phyloP scores from a whole-genome alignment of 2,113 vertebrate genomes.

The Phycodurus eques region DNA sequence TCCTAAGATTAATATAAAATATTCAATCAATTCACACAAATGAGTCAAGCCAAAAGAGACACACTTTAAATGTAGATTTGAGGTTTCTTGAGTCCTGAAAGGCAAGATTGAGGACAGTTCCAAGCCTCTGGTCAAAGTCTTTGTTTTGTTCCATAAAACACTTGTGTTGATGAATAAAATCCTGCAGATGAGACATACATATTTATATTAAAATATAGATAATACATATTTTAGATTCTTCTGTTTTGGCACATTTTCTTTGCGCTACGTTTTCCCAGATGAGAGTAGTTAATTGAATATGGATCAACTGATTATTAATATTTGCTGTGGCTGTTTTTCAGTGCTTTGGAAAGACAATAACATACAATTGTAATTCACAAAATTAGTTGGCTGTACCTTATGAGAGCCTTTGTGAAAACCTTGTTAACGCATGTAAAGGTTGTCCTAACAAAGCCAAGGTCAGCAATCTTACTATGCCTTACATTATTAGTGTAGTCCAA shows the following conservation, averaged over 20 bases:
- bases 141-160: conserved; percentile 75
- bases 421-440: too few relatives aligned
- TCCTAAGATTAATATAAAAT: not conserved
- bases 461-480: conserved; percentile 7
- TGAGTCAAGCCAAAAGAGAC: not conserved
- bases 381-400: too few relatives aligned
- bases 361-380: too few relatives aligned
- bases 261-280: too few relatives aligned
- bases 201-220: not conserved
- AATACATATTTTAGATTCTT: not conserved
- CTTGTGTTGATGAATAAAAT: conserved; percentile 71
- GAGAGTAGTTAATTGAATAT: too few relatives aligned
- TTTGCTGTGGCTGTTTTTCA: too few relatives aligned
- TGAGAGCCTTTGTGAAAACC: too few relatives aligned
- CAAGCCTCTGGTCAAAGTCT: conserved; percentile 78
- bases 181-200: conserved; percentile 54
- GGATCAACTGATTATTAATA: too few relatives aligned
- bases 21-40: not conserved
- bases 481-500: conserved; percentile 69
- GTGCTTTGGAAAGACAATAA: too few relatives aligned
- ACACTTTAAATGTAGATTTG: conserved; percentile 75
- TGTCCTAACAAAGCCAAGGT: too few relatives aligned
- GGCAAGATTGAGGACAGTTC: conserved; percentile 76
- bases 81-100: conserved; percentile 78
- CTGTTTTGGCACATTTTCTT: not conserved